A percentile compares a stretch with the other conserved stretches of the same genome.
Conservation (phyloP, 53 echinoderm and acorn worm genomes). For the Paracentrotus lividus region DNA sequence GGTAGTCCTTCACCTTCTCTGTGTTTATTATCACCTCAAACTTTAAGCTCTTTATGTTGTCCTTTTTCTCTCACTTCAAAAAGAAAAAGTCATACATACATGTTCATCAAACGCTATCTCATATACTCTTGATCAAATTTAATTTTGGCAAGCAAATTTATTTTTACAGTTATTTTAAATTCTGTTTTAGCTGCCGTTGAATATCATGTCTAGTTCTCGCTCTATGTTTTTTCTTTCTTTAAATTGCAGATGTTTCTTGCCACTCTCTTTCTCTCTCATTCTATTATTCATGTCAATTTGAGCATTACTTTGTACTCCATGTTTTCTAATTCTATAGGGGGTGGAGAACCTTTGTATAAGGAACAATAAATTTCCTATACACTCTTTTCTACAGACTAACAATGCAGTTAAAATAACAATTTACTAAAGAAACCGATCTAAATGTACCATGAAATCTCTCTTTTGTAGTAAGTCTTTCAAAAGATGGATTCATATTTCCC, state of each 20-base stretch:
- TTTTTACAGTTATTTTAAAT: no score
- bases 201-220: no score
- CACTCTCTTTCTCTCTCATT: neutral
- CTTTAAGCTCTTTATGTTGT: no score
- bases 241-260: neutral
- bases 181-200: no score
- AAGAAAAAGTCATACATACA: no score
- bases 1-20: no score
- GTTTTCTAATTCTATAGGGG: neutral
- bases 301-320: neutral
- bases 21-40: no score
- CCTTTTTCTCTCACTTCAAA: no score
- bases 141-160: no score
- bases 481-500: neutral
- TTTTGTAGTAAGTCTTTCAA: constrained; percentile 4
- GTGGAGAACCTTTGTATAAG: neutral
- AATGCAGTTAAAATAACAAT: constrained; percentile 39
- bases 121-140: no score
- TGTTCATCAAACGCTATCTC: no score
- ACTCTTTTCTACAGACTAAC: neutral
- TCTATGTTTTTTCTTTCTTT: no score
- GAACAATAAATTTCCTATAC: neutral
- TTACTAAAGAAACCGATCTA: constrained; percentile 2
- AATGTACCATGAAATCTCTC: constrained; percentile 52
- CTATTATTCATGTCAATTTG: neutral